Conservation (phyloP, 2,797 vertebrate genomes). For the Thamnophis elegans region DNA sequence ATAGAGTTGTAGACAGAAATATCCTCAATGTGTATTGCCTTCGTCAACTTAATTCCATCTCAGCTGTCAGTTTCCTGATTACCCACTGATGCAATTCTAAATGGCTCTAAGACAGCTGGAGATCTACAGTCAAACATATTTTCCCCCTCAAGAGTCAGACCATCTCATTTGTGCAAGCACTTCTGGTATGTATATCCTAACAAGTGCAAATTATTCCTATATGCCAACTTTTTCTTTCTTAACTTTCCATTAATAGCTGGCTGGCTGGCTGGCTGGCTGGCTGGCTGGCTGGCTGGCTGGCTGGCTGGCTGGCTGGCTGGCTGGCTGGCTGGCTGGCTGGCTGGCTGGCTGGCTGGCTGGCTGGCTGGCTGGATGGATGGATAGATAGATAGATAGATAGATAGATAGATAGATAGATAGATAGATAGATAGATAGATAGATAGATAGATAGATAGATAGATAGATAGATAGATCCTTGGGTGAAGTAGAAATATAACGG, state of each 20-base stretch:
- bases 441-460: no score
- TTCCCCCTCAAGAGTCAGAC: background rate
- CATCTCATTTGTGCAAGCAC: background rate
- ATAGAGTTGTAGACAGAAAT: background rate
- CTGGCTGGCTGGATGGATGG: no score
- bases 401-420: no score
- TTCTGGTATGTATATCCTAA: background rate
- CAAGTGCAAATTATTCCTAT: background rate
- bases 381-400: no score
- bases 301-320: no score
- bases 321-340: no score
- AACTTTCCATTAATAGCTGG: background rate
- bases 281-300: no score
- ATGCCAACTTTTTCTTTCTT: background rate
- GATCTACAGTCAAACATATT: background rate
- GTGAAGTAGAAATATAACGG: background rate
- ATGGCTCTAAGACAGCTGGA: background rate
- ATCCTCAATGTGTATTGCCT: background rate
- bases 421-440: no score
- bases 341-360: no score
- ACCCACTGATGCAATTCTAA: background rate
- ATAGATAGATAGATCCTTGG: no score
- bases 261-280: no score
- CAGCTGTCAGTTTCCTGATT: background rate
- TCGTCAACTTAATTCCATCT: background rate